Evolutionary conservation across 2,113 vertebrate genomes (phyloP).

Genomic region (Malurus cyaneus): DNA sequence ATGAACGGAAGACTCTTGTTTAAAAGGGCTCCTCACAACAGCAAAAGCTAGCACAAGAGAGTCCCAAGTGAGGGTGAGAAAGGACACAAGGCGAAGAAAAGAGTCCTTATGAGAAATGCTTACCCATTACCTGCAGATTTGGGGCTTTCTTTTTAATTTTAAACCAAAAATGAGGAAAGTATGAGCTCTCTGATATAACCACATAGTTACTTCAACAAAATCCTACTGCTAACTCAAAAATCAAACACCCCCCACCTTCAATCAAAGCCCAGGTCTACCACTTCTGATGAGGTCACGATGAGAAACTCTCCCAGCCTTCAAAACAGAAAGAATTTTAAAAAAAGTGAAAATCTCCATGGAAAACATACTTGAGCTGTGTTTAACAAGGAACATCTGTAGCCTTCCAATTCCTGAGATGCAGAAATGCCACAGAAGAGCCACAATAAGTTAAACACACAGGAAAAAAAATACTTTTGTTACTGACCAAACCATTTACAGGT

Average conservation of each 20-base stretch:
- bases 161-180: not conserved
- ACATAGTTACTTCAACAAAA: not conserved
- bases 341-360: not conserved
- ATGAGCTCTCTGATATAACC: not conserved
- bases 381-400: slow-evolving; percentile 19
- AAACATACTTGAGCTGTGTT: not conserved
- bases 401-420: not conserved
- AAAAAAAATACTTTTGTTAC: not conserved
- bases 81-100: slow-evolving; percentile 1
- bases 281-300: not conserved
- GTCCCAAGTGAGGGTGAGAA: slow-evolving; percentile 8
- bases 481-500: slow-evolving; percentile 51
- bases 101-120: slow-evolving; percentile 12
- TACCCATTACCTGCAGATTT: not conserved
- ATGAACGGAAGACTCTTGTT: slow-evolving; percentile 58
- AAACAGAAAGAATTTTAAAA: not conserved
- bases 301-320: not conserved
- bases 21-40: slow-evolving; percentile 31
- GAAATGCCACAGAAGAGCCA: not conserved
- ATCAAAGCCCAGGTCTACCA: not conserved
- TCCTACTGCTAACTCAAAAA: not conserved
- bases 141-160: not conserved
- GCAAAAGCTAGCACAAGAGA: not conserved
- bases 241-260: not conserved
- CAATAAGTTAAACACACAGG: slow-evolving; percentile 20